Evolutionary conservation across 2,113 vertebrate genomes (phyloP), one percentile per base, ranked within the genome.

Genomic region (Pterocles gutturalis): DNA sequence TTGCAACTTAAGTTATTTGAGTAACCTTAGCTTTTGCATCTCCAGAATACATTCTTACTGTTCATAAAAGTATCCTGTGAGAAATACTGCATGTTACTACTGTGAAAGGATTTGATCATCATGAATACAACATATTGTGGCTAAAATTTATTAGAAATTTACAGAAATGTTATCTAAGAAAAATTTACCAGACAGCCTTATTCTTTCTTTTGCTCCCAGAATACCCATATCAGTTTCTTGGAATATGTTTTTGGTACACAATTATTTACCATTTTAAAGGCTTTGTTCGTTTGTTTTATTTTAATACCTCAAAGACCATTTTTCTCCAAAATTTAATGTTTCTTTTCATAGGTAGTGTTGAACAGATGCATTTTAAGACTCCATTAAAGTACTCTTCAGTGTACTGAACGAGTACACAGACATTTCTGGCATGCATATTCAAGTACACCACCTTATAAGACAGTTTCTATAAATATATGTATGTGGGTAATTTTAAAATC

Each of bases 401-500:
- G n/a, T 70, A 70, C 71, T 92, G 31, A 90, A 92, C 60, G 18
- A 75, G 36, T 70, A 73, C 24, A 70, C 22, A 78, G 83, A 46
- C 16, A 51, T 90, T 90, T 66, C 64, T 96, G 79, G 18, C 36
- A 92, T 83, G 48, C 83, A 96, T 89, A 92, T 93, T 96, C 85
- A 94, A 90, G 13, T 43, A 62, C 21, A 90, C 26, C 22, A 70
- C 90, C 66, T 81, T 86, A 61, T 46, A 83, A 85, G 48, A 46
- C 46, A 66, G 54, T 54, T 90, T 90, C 88, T 64, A 93, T 93
- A 95, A 93, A 96, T 92, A 86, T 20, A 12, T 78, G 41, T 41
- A 90, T 45, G 61, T 54, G 43, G 16, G 29, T 78, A 96, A 92
- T 96, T 93, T 95, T 62, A 88, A 95, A 89, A 89, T 71, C 43